These are phyloP conservation scores for Holotrichia oblita DNA, from an alignment of 1,140 invertebrate genomes.

Conservation along the genomic window DNA sequence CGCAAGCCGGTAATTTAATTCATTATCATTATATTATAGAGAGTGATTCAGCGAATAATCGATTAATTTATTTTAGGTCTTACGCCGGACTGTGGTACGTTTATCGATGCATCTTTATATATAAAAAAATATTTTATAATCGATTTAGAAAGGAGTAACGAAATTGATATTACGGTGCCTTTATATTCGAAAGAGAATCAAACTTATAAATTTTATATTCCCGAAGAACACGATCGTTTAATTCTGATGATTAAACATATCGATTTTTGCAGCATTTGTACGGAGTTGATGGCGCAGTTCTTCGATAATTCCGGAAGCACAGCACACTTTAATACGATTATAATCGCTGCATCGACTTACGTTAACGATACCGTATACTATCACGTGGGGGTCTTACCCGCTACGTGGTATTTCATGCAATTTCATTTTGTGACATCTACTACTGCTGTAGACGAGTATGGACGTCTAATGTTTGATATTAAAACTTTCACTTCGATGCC, in stretches of 20 bases:
- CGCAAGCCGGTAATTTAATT: slow-evolving; percentile 72
- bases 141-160: slow-evolving; percentile 43
- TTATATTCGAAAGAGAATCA: slow-evolving; percentile 50
- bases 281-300: slow-evolving; percentile 16
- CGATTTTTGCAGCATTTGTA: slow-evolving; percentile 36
- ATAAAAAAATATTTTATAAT: slow-evolving; percentile 43
- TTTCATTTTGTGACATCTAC: slow-evolving; percentile 55
- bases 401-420: slow-evolving; percentile 67
- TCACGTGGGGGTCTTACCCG: slow-evolving; percentile 63
- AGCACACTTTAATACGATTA: slow-evolving; percentile 44
- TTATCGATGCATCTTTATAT: slow-evolving; percentile 49
- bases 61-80: slow-evolving; percentile 50
- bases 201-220: slow-evolving; percentile 62
- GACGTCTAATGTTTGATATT: slow-evolving; percentile 46
- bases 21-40: not conserved
- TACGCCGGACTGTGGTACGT: slow-evolving; percentile 50
- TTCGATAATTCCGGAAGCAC: slow-evolving; percentile 25
- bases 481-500: slow-evolving; percentile 40
- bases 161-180: slow-evolving; percentile 25
- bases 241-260: slow-evolving; percentile 41
- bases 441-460: slow-evolving; percentile 36
- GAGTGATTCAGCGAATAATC: slow-evolving; percentile 17
- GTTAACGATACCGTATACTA: slow-evolving; percentile 52
- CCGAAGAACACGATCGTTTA: slow-evolving; percentile 55
- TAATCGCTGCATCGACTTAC: slow-evolving; percentile 46